Evolutionary conservation across 2,888 invertebrate species (phyloP), one percentile per base, ranked within the genome.

Genomic region (Drosophila mayaguana): DNA sequence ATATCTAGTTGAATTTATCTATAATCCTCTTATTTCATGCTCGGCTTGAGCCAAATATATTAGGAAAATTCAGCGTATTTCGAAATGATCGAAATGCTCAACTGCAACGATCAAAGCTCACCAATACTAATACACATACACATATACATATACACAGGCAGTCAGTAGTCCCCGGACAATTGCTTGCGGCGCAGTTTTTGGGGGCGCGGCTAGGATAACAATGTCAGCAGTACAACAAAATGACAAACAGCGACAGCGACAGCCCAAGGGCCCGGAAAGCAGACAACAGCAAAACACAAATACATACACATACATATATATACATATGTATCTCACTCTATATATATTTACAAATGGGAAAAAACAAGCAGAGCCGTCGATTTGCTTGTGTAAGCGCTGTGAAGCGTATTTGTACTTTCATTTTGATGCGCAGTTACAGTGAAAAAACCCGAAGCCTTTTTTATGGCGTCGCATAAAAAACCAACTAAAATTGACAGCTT

Each of bases 401-500:
- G 87, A 88, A 87, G 90, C 88, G 87, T 71, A 75, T 62, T 78
- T 63, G 75, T 83, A 76, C 82, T 83, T 88, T 80, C 90, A 88
- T 88, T 88, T 82, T 80, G 88, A 79, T 72, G 86, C 74, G 59
- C 60, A 56, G 61, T 59, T 51, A 38, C 43, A 32, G 46, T 11
- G 71, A 70, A 61, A 62, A 70, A 42, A 14, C 5, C 3, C 45
- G 18, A 59, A 60, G 43, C 46, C 57, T 40, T 72, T 72, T 71
- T 79, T 59, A 60, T 60, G 57, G 46, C 70, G 62, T 69, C 70
- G 66, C 75, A 75, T 62, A 66, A 73, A 74, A 72, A 78, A 72
- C 65, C 59, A 75, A 81, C 81, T 85, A 77, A 77, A 86, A 89
- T 87, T 88, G 84, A 84, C 88, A 90, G 84, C 90, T 87, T 80